phyloP scores from a whole-genome alignment of 2,888 invertebrate genomes.

The Xanthia icteritia region DNA sequence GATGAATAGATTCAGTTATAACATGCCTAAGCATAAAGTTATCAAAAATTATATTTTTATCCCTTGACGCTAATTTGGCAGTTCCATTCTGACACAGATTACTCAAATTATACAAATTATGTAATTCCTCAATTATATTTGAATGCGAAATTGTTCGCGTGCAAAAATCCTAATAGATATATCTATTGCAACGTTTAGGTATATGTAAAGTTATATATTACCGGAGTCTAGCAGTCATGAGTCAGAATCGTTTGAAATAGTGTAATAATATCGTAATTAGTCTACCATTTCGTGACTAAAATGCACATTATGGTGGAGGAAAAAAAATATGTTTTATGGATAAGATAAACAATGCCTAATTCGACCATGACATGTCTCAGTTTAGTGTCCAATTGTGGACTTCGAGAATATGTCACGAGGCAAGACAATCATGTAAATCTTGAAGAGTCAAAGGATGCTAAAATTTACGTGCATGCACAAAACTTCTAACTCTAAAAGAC shows the following conservation, averaged over 20 bases:
- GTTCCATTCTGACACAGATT: conserved; percentile 25
- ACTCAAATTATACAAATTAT: conserved; percentile 9
- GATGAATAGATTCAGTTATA: not conserved
- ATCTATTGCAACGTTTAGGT: conserved; percentile 30
- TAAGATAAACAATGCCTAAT: conserved; percentile 43
- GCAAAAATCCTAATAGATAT: conserved; percentile 48
- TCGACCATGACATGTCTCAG: conserved; percentile 56
- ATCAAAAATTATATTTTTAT: conserved; percentile 5
- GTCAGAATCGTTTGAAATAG: conserved; percentile 51
- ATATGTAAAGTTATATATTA: conserved; percentile 30
- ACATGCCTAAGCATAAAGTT: not conserved
- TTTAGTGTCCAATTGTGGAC: conserved; percentile 47
- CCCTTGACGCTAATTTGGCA: conserved; percentile 33
- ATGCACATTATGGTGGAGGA: conserved; percentile 46
- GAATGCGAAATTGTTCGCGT: conserved; percentile 40
- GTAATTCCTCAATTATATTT: conserved; percentile 27
- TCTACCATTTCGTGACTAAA: conserved; percentile 57
- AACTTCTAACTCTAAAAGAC: no score
- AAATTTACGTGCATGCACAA: not conserved
- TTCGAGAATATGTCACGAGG: conserved; percentile 19
- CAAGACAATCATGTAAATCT: conserved; percentile 8
- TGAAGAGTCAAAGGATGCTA: not conserved
- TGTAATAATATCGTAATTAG: conserved; percentile 45
- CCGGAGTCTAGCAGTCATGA: conserved; percentile 60
- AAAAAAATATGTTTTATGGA: conserved; percentile 50